Base-by-base conservation (phyloP, 2,113 vertebrate species). In the Hemichromis elongatus region DNA sequence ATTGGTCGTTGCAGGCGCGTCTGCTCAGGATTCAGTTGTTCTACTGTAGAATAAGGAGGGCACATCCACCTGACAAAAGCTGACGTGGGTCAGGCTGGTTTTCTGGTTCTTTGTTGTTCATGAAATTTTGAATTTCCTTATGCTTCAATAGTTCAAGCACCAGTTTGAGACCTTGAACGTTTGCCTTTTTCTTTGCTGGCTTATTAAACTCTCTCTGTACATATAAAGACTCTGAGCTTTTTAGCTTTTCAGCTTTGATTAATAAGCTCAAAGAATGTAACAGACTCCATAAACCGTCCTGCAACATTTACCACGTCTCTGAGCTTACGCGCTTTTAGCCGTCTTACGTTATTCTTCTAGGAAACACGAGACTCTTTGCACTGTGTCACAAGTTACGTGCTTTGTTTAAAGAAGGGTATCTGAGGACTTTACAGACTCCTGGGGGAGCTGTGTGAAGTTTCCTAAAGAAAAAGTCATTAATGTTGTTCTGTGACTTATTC, bases 251-350 rank as follows among this genome's bases (percentile, higher is more conserved):
- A 77, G 86, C 89, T 91, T 91, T 92, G 82, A 90, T 70, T 73
- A 88, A 73, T 82, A 53, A 85, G 86, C 88, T 86, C 79, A 83
- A 89, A 92, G 92, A 94, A 93, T 95, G 92, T 93, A 90, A 91
- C 88, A 6, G 61, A 88, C 90, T 90, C 77, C 90, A 82, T 75
- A 86, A 78, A 61, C 85, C 77, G 82, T 90, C 90, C 87, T 78
- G 77, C 55, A 85, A 89, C 56, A 68, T 85, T 91, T 53, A 86
- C 79, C 52, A 35, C 5, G 37, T 89, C 61, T 86, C 35, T 19
- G 59, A 87, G 86, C 82, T 66, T 82, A 47, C 47, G 19, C 0
- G 21, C 88, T 81, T 89, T 89, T 81, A 82, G 80, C 80, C 28
- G 80, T 55, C 66, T 42, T 84, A 14, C 54, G 63, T 87, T 91